Percentiles rank a stretch among this genome's conserved stretches.
Evolutionary conservation across 2,113 vertebrate species (phyloP).

Genomic region (Thamnophis sirtalis): DNA sequence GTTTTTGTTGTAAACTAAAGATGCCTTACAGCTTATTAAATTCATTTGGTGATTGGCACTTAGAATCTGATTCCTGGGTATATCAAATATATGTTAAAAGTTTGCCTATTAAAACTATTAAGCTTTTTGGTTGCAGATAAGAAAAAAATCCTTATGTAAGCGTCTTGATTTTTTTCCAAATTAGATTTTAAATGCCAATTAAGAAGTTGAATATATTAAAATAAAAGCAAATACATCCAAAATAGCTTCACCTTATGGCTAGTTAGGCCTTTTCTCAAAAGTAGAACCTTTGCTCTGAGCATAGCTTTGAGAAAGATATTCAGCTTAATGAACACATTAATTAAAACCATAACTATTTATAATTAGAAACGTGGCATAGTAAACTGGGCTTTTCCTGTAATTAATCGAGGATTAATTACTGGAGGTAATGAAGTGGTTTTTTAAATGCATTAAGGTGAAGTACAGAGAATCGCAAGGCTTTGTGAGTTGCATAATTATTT

Average conservation of each 20-base stretch:
- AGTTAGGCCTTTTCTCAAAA: slow-evolving; percentile 93
- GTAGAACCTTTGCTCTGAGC: slow-evolving; percentile 97
- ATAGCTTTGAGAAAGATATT: slow-evolving; percentile 98
- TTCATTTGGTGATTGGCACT: slow-evolving; percentile 57
- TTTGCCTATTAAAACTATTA: slow-evolving; percentile 71
- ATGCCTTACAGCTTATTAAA: slow-evolving; percentile 29
- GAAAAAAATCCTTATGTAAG: slow-evolving; percentile 73
- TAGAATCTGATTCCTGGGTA: slow-evolving; percentile 60
- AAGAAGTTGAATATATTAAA: slow-evolving; percentile 99
- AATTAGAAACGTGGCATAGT: slow-evolving; percentile 99
- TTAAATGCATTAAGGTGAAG: slow-evolving; percentile 99
- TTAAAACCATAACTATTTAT: slow-evolving; percentile 99
- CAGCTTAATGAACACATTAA: slow-evolving; percentile 99
- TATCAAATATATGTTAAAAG: slow-evolving; percentile 68
- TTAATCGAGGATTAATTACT: slow-evolving; percentile 99
- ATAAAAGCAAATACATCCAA: slow-evolving; percentile 98
- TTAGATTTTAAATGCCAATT: slow-evolving; percentile 99
- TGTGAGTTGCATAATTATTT: slow-evolving; percentile 99
- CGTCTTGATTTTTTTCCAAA: slow-evolving; percentile 99
- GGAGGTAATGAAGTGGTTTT: slow-evolving; percentile 99
- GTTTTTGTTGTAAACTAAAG: not conserved
- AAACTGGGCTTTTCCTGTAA: slow-evolving; percentile 99
- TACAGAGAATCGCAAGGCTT: slow-evolving; percentile 98
- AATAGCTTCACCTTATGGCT: slow-evolving; percentile 99
- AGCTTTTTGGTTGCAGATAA: slow-evolving; percentile 71